Conservation (phyloP, 2,888 invertebrate genomes). For the Hirtodrosophila confusa region DNA sequence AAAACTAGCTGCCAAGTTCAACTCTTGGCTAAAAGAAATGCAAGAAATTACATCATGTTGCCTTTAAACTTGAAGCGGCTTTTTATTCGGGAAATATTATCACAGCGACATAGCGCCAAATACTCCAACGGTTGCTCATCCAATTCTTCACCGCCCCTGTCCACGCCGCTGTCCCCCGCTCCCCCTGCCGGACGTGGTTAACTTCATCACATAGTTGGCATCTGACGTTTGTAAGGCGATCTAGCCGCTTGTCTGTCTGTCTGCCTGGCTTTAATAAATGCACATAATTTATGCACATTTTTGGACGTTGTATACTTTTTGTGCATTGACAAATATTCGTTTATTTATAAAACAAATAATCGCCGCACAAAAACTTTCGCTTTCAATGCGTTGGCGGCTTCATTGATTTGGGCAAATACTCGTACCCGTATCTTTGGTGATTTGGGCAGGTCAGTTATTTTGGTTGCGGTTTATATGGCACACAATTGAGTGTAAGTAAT, state of each 20-base stretch:
- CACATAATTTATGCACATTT: constrained; percentile 59
- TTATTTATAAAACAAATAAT: constrained; percentile 50
- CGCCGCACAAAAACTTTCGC: constrained; percentile 61
- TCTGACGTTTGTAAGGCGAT: constrained; percentile 40
- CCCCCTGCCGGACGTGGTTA: constrained; percentile 8
- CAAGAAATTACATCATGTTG: constrained; percentile 61
- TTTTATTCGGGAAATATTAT: constrained; percentile 1
- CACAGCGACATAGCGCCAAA: constrained; percentile 4
- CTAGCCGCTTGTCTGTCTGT: constrained; percentile 11
- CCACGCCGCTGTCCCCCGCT: constrained; percentile 3
- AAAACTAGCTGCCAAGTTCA: constrained; percentile 61
- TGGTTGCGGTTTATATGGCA: constrained; percentile 21
- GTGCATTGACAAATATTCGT: constrained; percentile 24
- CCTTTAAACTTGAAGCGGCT: constrained; percentile 67
- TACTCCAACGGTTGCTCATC: constrained; percentile 13
- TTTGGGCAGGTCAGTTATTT: constrained; percentile 48
- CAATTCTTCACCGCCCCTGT: neutral
- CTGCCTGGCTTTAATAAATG: constrained; percentile 15
- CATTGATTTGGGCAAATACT: constrained; percentile 36
- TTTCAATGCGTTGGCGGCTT: constrained; percentile 57
- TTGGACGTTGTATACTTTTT: constrained; percentile 22
- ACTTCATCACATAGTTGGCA: constrained; percentile 27
- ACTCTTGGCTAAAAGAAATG: constrained; percentile 57
- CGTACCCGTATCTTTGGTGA: constrained; percentile 10
- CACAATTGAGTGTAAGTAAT: constrained; percentile 28